Evolutionary conservation across 1,140 invertebrate genomes (phyloP), one percentile per base, ranked within the genome.

Genomic region (Bombyx mori): DNA sequence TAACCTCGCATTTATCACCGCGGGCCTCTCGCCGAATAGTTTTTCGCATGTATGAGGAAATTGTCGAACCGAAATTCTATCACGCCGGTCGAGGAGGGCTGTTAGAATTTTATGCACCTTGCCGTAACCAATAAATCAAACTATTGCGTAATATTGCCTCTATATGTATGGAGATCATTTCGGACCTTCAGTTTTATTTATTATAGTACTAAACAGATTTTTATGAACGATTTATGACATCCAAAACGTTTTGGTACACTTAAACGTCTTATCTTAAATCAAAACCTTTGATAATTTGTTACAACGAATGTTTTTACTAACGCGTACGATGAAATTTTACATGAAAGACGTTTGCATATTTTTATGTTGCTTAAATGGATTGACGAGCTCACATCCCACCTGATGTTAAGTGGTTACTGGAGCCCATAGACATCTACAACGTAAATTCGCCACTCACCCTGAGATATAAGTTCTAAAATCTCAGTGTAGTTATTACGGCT

Each of bases 1-100:
- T 82, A 79, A 69, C 73, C 68, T 71, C 72, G 62, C 77, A 82
- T 84, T 84, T 82, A 84, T 84, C 77, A 84, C 69, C 69, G 71
- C 65, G 58, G 62, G 70, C 61, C 69, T 57, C 64, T 68, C 57
- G 2, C 2, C 65, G 63, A 68, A 70, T 78, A 82, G 77, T 81
- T 82, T 77, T 79, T 79, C 77, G 72, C 74, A 74, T 71, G 69
- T 71, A 65, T 66, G 64, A 70, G 72, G 65, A 75, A 79, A 76
- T 79, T 77, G 73, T 68, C 66, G 68, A 71, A 60, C 66, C 66
- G 48, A 74, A 81, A 84, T 79, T 75, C 73, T 77, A 77, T 81
- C 73, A 77, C 73, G 79, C 58, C 44, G 52, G 58, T 47, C 51
- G 55, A 44, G 44, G 65, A 73, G 69, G 74, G 61, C 68, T 70